Evolutionary conservation across 2,888 invertebrate genomes (phyloP).

Genomic region (Sthenelais limicola): DNA sequence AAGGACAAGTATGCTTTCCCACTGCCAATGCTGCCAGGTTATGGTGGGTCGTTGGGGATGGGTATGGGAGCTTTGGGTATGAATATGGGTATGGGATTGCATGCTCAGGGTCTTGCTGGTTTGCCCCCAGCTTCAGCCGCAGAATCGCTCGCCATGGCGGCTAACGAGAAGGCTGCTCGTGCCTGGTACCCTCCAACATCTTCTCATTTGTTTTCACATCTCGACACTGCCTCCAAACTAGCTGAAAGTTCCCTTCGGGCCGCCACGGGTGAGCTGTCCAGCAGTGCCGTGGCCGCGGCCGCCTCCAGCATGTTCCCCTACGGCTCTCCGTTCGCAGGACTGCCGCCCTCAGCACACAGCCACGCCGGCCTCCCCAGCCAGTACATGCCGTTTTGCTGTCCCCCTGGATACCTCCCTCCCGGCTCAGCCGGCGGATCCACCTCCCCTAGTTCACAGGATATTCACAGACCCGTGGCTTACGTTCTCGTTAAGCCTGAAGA

Average conservation of each 20-base stretch:
- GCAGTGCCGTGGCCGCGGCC: constrained; percentile 54
- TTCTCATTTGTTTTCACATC: constrained; percentile 31
- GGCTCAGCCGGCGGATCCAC: constrained; percentile 59
- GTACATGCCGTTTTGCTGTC: constrained; percentile 68
- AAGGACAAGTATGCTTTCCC: constrained; percentile 82
- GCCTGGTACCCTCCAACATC: constrained; percentile 61
- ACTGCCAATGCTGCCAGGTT: constrained; percentile 61
- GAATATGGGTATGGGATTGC: constrained; percentile 10
- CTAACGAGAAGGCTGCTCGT: constrained; percentile 51
- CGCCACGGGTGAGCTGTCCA: constrained; percentile 25
- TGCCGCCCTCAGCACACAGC: constrained; percentile 54
- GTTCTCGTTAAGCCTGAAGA: constrained; percentile 71
- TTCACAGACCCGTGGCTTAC: constrained; percentile 70
- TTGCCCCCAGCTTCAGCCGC: constrained; percentile 41
- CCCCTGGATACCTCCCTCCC: constrained; percentile 53
- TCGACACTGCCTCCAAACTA: constrained; percentile 53
- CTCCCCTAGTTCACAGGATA: constrained; percentile 61
- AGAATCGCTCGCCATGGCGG: constrained; percentile 44
- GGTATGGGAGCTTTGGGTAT: constrained; percentile 45
- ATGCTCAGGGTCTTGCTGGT: constrained; percentile 3
- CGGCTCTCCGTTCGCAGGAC: constrained; percentile 45
- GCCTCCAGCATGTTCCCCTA: constrained; percentile 49
- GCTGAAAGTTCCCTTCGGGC: constrained; percentile 37
- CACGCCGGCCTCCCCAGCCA: constrained; percentile 60
- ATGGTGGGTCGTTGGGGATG: constrained; percentile 50